Evolutionary conservation across 2,113 vertebrate species (phyloP), one percentile per base, ranked within the genome.

Genomic region (Pedetes capensis): DNA sequence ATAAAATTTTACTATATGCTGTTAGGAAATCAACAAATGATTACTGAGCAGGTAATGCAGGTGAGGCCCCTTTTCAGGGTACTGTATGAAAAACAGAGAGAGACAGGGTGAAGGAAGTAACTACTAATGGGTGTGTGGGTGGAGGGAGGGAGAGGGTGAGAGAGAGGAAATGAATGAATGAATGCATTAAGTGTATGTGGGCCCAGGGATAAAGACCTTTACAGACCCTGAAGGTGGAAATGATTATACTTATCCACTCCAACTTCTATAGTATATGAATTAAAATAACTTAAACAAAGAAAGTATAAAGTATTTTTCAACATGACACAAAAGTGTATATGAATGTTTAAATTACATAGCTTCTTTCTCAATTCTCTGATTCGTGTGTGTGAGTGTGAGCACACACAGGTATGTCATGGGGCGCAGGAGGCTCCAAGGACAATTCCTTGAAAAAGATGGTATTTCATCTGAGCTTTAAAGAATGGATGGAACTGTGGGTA

Each of bases 321-420:
- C 47, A 57, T 57, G 23, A 57, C 37, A 32, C 13, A 10, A 16
- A 64, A 82, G 18, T 1, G 14, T 71, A 6, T n/a, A 29, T n/a
- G 47, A 75, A 47, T 74, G 32, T 14, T 64, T 37, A n/a, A 75
- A 18, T 75, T 14, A 10, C 5, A 57, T 23, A 6, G 27, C 42
- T 61, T 63, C 16, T 64, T 23, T 4, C 57, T 66, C 29, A 23
- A 23, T 47, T 63, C 8, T 23, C 47, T 79, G 22, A 23, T 51
- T 25, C 8, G 14, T 8, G 22, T 57, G n/a, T 10, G 20, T 6
- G 0, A 8, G 3, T 2, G 0, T 47, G 47, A 42, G 5, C 9
- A 2, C 17, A 34, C 3, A 17, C 23, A 4, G 14, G 6, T 8
- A 0, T 13, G 34, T 18, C 11, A 6, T 57, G 53, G 29, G 71